Evolutionary conservation across 1,140 invertebrate species (phyloP), one percentile per base, ranked within the genome.

Genomic region (Drosophila orosa): DNA sequence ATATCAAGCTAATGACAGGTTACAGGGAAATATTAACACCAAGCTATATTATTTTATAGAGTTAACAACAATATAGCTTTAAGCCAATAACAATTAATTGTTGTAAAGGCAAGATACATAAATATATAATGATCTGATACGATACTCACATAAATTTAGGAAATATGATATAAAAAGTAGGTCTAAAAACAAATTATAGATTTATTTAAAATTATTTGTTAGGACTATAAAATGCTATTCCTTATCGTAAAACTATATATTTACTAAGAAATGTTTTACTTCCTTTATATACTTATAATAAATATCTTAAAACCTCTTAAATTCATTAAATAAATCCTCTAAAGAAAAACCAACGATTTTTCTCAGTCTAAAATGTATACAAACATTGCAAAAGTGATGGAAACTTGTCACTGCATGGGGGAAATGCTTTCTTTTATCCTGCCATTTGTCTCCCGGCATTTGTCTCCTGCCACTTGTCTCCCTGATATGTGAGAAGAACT

Each of bases 341-440:
- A 0, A 13, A 5, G 1, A 2, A 29, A 3, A 19, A 10, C 1
- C 17, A 15, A 1, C 3, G 5, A 22, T 66, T 63, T 35, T n/a
- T 68, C 29, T 42, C 33, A 33, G 44, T 52, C 10, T 33, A 9
- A 24, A 22, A 8, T 4, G 13, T 17, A 12, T n/a, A n/a, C 13
- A 54, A 54, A 5, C 50, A 6, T 22, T 22, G 31, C 50, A 35
- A 35, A 35, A 25, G 68, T 58, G 33, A 8, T 71, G 65, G 22
- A 40, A 72, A 71, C 65, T 66, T 71, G 50, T 71, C 50, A 58
- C 65, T 71, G 65, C 33, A 45, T 22, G 19, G 27, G 29, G 17
- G 15, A 71, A 39, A 17, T 31, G 25, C 22, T 66, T 47, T 42
- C 39, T n/a, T 27, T 40, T 27, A 17, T 39, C 3, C 25, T 12